A percentile compares a stretch with the other conserved stretches of the same genome.
Conservation (phyloP, 2,113 vertebrate species). For the Nasalis larvatus region DNA sequence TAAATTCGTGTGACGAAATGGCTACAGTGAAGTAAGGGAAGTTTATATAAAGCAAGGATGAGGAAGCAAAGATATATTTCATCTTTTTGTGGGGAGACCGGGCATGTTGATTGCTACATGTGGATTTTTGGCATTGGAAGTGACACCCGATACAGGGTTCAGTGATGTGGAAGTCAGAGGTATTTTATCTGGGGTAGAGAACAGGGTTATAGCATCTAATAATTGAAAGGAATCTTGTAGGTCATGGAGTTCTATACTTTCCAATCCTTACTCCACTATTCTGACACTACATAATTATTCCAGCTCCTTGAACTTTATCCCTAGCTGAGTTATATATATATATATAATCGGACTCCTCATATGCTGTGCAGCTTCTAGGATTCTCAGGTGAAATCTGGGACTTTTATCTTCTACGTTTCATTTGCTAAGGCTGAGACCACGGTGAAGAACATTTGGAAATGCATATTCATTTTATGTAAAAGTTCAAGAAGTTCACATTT, state of each 20-base stretch:
- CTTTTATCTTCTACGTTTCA: neutral
- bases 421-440: neutral
- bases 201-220: neutral
- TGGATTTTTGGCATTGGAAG: neutral
- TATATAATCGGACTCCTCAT: neutral
- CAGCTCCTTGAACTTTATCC: neutral
- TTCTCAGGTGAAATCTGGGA: neutral
- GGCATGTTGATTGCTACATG: neutral
- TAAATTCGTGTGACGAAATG: neutral
- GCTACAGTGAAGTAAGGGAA: neutral
- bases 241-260: neutral
- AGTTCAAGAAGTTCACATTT: neutral
- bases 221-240: neutral
- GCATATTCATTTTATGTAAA: neutral
- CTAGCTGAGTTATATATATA: neutral
- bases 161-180: neutral
- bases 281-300: neutral
- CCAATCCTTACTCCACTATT: neutral
- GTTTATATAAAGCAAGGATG: neutral
- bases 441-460: neutral
- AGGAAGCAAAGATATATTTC: neutral
- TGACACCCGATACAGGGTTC: neutral
- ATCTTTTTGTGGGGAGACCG: neutral
- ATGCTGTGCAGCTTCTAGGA: neutral
- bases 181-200: neutral